Conservation (phyloP, 2,797 vertebrate genomes). For the Potorous gilbertii region DNA sequence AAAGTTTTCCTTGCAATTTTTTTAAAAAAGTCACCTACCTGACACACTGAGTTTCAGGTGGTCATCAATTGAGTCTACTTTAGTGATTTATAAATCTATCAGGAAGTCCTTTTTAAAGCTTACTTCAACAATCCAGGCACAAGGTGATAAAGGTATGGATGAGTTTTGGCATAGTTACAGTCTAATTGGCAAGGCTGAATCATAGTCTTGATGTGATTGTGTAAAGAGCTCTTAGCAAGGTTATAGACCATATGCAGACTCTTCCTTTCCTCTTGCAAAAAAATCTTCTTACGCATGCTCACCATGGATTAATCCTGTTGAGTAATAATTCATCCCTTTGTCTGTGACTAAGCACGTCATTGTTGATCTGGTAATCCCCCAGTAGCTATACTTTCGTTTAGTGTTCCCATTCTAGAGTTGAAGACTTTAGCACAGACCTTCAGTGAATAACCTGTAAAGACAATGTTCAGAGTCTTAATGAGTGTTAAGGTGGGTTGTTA, state of each 20-base stretch:
- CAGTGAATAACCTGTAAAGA: constrained; percentile 26
- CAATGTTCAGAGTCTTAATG: not conserved
- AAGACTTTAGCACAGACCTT: not conserved
- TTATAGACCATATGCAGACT: not conserved
- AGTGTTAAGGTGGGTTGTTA: constrained; percentile 23
- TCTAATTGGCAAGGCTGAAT: constrained; percentile 51
- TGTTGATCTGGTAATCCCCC: not conserved
- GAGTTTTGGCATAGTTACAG: constrained; percentile 42
- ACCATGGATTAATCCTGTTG: not conserved
- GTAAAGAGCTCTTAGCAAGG: constrained; percentile 34
- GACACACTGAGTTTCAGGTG: not conserved
- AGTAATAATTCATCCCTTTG: constrained; percentile 34
- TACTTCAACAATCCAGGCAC: constrained; percentile 45
- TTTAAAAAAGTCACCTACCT: constrained; percentile 32
- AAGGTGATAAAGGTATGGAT: constrained; percentile 42
- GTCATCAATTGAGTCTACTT: constrained; percentile 41
- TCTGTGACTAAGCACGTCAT: constrained; percentile 29
- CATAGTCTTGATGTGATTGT: constrained; percentile 49
- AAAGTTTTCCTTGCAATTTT: not conserved
- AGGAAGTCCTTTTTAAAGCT: constrained; percentile 39
- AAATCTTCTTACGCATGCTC: constrained; percentile 12
- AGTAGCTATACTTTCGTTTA: constrained; percentile 25
- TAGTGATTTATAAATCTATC: constrained; percentile 25
- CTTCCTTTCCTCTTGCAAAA: constrained; percentile 27
- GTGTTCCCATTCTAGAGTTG: not conserved